Conservation (phyloP, 2,113 vertebrate species). For the Cryptomyrus ogoouensis region DNA sequence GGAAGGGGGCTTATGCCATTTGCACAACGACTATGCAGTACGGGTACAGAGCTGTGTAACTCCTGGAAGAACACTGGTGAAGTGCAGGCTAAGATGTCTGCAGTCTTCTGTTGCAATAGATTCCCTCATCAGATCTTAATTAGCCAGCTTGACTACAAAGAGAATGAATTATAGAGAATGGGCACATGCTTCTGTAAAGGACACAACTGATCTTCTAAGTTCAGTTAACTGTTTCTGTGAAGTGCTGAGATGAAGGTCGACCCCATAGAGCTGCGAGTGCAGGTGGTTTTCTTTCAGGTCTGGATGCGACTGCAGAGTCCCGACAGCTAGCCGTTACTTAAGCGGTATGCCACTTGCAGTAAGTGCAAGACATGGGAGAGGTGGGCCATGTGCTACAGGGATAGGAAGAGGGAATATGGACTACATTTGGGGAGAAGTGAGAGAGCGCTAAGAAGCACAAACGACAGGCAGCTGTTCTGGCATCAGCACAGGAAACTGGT, state of each 20-base stretch:
- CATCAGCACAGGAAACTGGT: not conserved
- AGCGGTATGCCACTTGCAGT: not conserved
- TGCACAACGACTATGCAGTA: not conserved
- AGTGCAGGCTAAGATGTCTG: not conserved
- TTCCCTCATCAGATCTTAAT: not conserved
- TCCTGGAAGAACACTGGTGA: not conserved
- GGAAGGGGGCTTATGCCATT: not conserved
- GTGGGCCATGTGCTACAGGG: not conserved
- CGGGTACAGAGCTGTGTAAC: not conserved
- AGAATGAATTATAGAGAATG: not conserved
- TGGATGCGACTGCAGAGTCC: not conserved
- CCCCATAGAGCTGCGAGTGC: not conserved
- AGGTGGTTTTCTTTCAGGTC: not conserved
- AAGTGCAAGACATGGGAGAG: not conserved
- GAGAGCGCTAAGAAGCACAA: not conserved
- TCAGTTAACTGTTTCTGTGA: not conserved
- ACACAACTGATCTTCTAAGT: not conserved
- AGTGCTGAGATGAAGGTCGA: not conserved
- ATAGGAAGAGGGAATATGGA: not conserved
- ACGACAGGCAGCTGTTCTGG: not conserved
- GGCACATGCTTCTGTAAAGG: not conserved
- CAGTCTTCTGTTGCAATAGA: not conserved
- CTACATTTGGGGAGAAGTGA: not conserved
- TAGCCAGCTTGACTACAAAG: not conserved
- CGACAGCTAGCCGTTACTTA: not conserved